Evolutionary conservation across 2,797 vertebrate genomes (phyloP), one percentile per base, ranked within the genome.

Genomic region (Ammospiza maritima): DNA sequence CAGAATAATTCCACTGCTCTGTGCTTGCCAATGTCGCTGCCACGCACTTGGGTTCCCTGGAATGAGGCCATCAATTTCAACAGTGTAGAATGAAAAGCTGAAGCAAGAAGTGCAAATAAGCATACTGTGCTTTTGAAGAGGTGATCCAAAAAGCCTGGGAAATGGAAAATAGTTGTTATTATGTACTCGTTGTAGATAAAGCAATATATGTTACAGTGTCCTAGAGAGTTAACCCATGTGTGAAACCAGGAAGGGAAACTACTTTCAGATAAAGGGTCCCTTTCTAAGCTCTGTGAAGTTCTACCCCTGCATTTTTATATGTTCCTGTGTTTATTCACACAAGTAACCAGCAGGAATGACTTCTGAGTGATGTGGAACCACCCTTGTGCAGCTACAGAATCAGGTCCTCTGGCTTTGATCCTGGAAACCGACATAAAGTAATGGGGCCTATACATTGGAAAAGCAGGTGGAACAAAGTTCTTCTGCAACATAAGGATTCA

Each of bases 121-220:
- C 48, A 66, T 70, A 78, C 77, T 84, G 76, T 78, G 85, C 81
- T 91, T 95, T 85, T 94, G 88, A 91, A 94, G 76, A 88, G 42
- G 62, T 87, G 88, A 73, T 91, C 86, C 85, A 95, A 94, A 94
- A 90, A 93, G 58, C 30, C 64, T 81, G 67, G 86, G 67, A 95
- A 95, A 93, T 85, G 56, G 85, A 94, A 96, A 95, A 78, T 81
- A 94, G 53, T 60, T 62, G 70, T 91, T 96, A 74, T 93, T 96
- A 45, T 91, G 71, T 65, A 42, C 25, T 51, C 5, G 0, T 85
- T 85, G 44, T 73, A 91, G 85, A 96, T 94, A 89, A 93, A 96
- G 64, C n/a, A 93, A 81, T 95, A 75, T 76, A 88, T 57, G 29
- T 91, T 94, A 85, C 85, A 82, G 45, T 27, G 38, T 61, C n/a